Conservation (phyloP, 1,140 invertebrate genomes). For the Chironomus striatipennis region DNA sequence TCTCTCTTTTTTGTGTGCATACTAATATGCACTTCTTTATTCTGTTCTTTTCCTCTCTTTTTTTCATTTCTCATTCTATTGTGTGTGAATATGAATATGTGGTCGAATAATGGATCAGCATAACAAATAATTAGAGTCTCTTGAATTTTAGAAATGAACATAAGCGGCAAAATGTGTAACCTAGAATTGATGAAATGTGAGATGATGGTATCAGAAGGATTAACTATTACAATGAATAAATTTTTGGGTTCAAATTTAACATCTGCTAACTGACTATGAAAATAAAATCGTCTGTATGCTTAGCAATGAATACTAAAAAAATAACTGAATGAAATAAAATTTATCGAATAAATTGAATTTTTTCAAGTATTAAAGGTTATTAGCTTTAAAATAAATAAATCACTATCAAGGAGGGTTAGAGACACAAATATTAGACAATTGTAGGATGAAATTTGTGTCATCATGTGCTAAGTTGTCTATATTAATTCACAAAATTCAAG, state of each 20-base stretch:
- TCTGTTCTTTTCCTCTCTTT: not conserved
- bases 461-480: not conserved
- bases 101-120: no score
- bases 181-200: not conserved
- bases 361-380: not conserved
- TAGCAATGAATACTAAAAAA: not conserved
- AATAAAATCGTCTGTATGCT: no score
- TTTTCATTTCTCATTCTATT: not conserved
- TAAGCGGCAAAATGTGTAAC: no score
- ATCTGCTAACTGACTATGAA: not conserved
- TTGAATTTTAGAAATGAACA: no score
- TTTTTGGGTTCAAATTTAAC: not conserved
- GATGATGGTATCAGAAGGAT: not conserved
- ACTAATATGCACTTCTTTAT: not conserved
- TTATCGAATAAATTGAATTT: not conserved
- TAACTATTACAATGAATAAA: not conserved
- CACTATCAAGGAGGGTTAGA: not conserved
- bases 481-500: not conserved
- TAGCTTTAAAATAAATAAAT: constrained; percentile 3
- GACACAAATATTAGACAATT: not conserved
- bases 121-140: no score
- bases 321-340: not conserved
- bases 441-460: not conserved
- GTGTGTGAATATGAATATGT: no score
- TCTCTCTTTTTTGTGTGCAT: not conserved